These are phyloP conservation scores for Tanytarsus gracilentus DNA, from an alignment of 2,888 invertebrate genomes.

Conservation along the genomic window DNA sequence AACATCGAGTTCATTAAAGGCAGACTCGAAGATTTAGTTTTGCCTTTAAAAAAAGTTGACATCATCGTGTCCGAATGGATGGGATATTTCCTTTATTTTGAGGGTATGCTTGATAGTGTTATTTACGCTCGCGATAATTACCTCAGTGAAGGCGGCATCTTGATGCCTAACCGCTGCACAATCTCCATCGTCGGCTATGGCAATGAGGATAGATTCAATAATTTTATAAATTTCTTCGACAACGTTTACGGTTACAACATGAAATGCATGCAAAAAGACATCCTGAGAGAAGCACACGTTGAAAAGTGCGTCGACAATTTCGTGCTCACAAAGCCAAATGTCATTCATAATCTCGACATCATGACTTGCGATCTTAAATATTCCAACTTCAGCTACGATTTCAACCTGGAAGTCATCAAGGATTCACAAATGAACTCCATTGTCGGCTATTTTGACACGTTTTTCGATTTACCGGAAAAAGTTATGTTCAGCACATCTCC, in stretches of 20 bases:
- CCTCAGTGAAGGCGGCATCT: conserved; percentile 62
- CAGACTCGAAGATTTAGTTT: conserved; percentile 69
- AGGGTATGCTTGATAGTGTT: conserved; percentile 93
- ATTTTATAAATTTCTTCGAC: conserved; percentile 77
- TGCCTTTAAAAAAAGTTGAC: conserved; percentile 70
- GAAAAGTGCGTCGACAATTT: conserved; percentile 52
- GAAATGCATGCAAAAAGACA: conserved; percentile 80
- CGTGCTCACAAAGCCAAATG: conserved; percentile 56
- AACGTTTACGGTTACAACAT: conserved; percentile 91
- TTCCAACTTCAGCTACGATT: conserved; percentile 62
- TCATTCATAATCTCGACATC: conserved; percentile 65
- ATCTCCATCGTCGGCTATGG: conserved; percentile 73
- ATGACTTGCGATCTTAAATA: conserved; percentile 61
- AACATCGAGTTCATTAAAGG: conserved; percentile 74
- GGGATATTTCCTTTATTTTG: conserved; percentile 94
- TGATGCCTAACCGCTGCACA: conserved; percentile 78
- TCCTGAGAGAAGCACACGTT: conserved; percentile 66
- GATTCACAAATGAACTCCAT: conserved; percentile 68
- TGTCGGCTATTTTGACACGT: conserved; percentile 86
- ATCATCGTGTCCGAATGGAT: conserved; percentile 97
- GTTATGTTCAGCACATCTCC: conserved; percentile 63
- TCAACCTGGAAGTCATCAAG: conserved; percentile 54
- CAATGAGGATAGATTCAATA: conserved; percentile 62
- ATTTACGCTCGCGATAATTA: conserved; percentile 78
- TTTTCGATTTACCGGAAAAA: conserved; percentile 58